Conservation (phyloP, 1,140 invertebrate genomes). For the Sitophilus oryzae region DNA sequence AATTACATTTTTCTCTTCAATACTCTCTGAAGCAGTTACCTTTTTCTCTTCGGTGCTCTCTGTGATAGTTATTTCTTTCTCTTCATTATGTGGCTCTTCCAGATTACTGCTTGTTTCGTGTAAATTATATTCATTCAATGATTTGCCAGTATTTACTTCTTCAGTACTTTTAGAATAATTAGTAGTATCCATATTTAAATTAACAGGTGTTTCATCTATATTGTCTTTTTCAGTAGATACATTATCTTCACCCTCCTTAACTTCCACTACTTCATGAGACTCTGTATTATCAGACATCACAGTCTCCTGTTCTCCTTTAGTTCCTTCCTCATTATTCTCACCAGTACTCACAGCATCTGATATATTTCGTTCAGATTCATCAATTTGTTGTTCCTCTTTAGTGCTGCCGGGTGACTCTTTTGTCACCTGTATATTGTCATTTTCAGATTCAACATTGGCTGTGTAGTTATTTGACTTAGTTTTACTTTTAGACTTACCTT, state of each 20-base stretch:
- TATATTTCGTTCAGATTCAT: slow-evolving; percentile 5
- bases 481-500: slow-evolving; percentile 45
- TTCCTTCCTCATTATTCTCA: slow-evolving; percentile 23
- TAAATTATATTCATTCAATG: no score
- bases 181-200: no score
- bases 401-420: slow-evolving; percentile 34
- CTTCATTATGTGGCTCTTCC: no score
- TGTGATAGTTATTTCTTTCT: slow-evolving; percentile 7
- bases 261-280: no score
- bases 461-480: slow-evolving; percentile 38
- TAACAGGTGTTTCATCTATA: no score
- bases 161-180: no score
- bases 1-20: slow-evolving; percentile 4
- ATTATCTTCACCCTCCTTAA: no score
- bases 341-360: not conserved
- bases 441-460: slow-evolving; percentile 34
- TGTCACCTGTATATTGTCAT: slow-evolving; percentile 42
- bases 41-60: slow-evolving; percentile 9
- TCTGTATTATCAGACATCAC: not conserved
- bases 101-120: no score
- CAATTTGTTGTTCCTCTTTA: slow-evolving; percentile 19
- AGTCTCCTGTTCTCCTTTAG: not conserved
- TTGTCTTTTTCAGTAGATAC: no score
- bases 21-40: slow-evolving; percentile 12
- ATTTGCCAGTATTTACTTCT: no score